Base-by-base conservation (phyloP, 2,888 invertebrate genomes). In the Zele albiditarsus region DNA sequence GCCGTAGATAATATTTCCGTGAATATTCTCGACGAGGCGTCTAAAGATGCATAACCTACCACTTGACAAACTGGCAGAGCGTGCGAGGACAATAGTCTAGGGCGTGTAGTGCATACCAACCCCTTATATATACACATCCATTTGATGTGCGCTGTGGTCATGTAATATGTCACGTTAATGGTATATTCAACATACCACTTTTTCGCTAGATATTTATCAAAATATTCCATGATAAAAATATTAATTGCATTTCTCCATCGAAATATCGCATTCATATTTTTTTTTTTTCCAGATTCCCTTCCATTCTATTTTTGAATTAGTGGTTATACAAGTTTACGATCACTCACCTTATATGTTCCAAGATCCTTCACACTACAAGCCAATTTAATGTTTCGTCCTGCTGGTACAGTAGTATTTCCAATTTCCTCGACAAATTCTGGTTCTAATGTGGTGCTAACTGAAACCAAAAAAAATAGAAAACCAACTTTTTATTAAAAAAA, bases 311-410 rank as follows among this genome's bases (percentile, higher is more conserved):
- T 16, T n/a, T 57, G 2, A n/a, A 14, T 23, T 1, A 60, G 60
- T 60, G 60, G 25, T 3, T 53, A n/a, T 3, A 20, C 0, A 20
- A 20, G 4, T 23, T 20, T 4, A 20, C 4, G 20, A 63, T 27
- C 49, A 87, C 92, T 91, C 91, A 97, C 97, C 94, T 97, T 97
- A 89, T 95, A 97, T 60, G 95, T 94, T 83, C 96, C 97, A 77
- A 97, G 93, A 90, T 97, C 96, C 90, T 96, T 96, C 83, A 97
- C 97, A 49, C 96, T 95, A 90, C 97, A 97, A 73, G 96, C 95
- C 84, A 97, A 93, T 86, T 95, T 95, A 84, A 97, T 95, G 89
- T 94, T 96, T 82, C 97, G 93, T 80, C 97, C 97, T 77, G 96
- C 96, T 77, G 97, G 95, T 80, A 96, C 96, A 71, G 97, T 97